Percentiles rank a stretch among this genome's conserved stretches.
phyloP scores from a whole-genome alignment of 2,888 invertebrate species.

The Atrina japonica region DNA sequence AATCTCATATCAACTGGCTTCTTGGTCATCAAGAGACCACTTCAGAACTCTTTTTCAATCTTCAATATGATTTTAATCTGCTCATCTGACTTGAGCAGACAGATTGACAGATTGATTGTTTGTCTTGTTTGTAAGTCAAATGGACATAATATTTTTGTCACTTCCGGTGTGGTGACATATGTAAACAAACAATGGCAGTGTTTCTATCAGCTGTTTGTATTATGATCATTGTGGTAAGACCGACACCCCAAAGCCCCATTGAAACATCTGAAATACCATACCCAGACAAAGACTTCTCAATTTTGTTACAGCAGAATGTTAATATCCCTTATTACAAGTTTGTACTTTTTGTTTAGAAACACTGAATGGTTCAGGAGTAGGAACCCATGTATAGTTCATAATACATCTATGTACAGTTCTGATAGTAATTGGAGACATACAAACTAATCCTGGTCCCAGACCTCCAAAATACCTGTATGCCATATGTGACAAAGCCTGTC shows the following conservation, averaged over 20 bases:
- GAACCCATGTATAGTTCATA: neutral
- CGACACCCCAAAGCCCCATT: neutral
- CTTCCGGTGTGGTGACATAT: neutral
- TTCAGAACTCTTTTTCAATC: too few relatives aligned
- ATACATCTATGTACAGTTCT: neutral
- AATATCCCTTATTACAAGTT: neutral
- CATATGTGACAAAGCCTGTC: constrained; percentile 16
- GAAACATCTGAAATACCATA: neutral
- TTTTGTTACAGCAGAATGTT: neutral
- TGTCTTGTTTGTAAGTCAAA: too few relatives aligned
- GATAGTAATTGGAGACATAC: neutral
- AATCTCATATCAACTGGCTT: too few relatives aligned
- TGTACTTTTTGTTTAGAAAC: neutral
- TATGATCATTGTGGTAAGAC: constrained; percentile 8
- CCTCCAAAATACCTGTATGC: constrained; percentile 16
- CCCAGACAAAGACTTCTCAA: neutral
- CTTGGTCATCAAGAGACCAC: too few relatives aligned
- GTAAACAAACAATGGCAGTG: neutral
- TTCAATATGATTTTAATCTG: too few relatives aligned
- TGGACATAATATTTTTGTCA: neutral
- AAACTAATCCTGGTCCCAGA: constrained; percentile 8
- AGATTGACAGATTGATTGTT: too few relatives aligned
- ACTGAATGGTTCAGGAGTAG: constrained; percentile 6
- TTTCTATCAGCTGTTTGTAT: constrained; percentile 3
- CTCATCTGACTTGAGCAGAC: too few relatives aligned